Evolutionary conservation across 2,113 vertebrate species (phyloP).

Genomic region (Prunella himalayana): DNA sequence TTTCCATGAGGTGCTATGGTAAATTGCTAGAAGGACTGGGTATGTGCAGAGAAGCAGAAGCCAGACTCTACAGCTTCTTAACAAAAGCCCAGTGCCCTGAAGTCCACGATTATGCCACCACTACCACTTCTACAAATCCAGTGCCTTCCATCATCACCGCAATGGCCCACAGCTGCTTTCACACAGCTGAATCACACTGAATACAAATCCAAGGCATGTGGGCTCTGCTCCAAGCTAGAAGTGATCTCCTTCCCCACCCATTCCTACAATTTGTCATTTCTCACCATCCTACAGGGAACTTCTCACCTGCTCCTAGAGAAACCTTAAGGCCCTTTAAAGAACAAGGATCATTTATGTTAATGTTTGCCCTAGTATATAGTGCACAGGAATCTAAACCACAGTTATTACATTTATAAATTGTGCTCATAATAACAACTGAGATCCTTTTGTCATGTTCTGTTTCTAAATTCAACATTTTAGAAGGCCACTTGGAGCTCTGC

Average conservation of each 20-base stretch:
- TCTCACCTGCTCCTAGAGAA: not conserved
- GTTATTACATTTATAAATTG: not conserved
- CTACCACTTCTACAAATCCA: not conserved
- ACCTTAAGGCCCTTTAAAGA: not conserved
- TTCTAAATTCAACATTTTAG: not conserved
- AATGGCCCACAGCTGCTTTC: not conserved
- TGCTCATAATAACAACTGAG: not conserved
- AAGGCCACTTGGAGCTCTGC: not conserved
- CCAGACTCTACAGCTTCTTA: not conserved
- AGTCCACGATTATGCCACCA: not conserved
- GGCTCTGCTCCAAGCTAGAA: not conserved
- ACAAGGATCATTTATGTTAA: not conserved
- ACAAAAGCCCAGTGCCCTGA: not conserved
- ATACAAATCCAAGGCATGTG: accelerated
- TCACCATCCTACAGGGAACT: not conserved
- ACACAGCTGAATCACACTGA: not conserved
- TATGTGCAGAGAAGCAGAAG: not conserved
- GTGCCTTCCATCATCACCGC: not conserved
- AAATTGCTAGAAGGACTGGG: not conserved
- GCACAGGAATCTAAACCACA: not conserved
- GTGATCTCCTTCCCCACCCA: not conserved
- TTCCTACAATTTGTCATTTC: not conserved
- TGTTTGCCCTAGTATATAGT: not conserved
- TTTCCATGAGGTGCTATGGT: not conserved
- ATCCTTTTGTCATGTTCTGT: not conserved